Percentiles rank a stretch among this genome's conserved stretches.
These are phyloP conservation scores for Onthophagus taurus DNA, from an alignment of 1,140 invertebrate species.

Conservation along the genomic window DNA sequence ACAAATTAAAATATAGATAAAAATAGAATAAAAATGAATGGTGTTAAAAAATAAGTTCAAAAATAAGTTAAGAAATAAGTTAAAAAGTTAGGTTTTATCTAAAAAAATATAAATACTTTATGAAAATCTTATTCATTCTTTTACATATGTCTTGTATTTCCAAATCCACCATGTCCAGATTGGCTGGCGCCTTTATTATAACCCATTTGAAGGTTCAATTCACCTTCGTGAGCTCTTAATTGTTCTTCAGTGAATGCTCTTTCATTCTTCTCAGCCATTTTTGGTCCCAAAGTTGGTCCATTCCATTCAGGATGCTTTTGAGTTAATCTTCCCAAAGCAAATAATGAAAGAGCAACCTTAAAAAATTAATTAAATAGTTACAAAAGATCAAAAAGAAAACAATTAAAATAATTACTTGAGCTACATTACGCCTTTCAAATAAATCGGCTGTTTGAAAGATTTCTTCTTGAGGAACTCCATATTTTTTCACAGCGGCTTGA, in stretches of 20 bases:
- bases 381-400: conserved; percentile 2
- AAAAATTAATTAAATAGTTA: conserved; percentile 5
- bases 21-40: no score
- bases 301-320: conserved; percentile 91
- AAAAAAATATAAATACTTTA: conserved; percentile 7
- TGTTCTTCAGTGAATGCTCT: conserved; percentile 92
- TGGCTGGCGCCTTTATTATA: conserved; percentile 90
- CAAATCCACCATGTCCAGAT: conserved; percentile 79
- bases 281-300: conserved; percentile 82
- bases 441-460: conserved; percentile 98
- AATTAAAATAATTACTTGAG: conserved; percentile 91
- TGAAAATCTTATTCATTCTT: conserved; percentile 15
- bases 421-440: conserved; percentile 92
- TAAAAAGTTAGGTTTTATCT: background rate
- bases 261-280: conserved; percentile 91
- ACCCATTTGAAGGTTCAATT: conserved; percentile 93
- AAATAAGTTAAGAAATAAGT: background rate
- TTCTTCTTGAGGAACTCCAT: conserved; percentile 92
- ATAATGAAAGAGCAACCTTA: conserved; percentile 32
- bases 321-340: conserved; percentile 49
- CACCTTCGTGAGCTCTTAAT: conserved; percentile 77
- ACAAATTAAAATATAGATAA: no score
- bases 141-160: conserved; percentile 93
- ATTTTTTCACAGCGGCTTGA: conserved; percentile 85
- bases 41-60: no score